These are phyloP conservation scores for Parnassius glacialis DNA, from an alignment of 2,888 invertebrate species.

Conservation along the genomic window DNA sequence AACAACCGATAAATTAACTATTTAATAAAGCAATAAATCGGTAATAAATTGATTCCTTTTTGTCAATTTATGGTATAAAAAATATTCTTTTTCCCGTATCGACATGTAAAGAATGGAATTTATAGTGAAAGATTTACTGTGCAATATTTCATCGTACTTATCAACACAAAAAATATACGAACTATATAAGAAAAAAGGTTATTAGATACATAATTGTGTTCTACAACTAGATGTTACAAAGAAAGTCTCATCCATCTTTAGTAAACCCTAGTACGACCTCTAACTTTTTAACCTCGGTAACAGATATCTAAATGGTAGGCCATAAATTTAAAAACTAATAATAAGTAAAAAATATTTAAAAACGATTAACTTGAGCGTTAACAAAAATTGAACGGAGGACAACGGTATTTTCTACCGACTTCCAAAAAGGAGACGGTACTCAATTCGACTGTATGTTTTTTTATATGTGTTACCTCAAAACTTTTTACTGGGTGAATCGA, in stretches of 20 bases:
- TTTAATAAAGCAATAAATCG: slow-evolving; percentile 3
- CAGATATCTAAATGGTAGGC: not conserved
- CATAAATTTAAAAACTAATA: not conserved
- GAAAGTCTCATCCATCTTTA: not conserved
- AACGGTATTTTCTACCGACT: too few relatives aligned
- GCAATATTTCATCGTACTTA: slow-evolving; percentile 4
- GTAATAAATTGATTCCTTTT: slow-evolving; percentile 4
- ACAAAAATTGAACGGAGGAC: too few relatives aligned
- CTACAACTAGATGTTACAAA: not conserved
- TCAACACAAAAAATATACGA: not conserved
- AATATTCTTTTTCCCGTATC: not conserved
- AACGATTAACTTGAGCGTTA: too few relatives aligned
- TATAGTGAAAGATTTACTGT: not conserved
- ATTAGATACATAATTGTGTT: not conserved
- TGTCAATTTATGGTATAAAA: not conserved
- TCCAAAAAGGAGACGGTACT: too few relatives aligned
- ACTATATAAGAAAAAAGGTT: not conserved
- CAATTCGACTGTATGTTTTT: too few relatives aligned
- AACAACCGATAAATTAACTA: slow-evolving; percentile 13
- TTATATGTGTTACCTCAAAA: too few relatives aligned
- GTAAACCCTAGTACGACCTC: not conserved
- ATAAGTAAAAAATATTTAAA: too few relatives aligned
- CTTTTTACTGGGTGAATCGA: too few relatives aligned
- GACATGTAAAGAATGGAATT: slow-evolving; percentile 2
- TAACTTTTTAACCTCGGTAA: not conserved